These are phyloP conservation scores for Gymnoscelis rufifasciata DNA, from an alignment of 2,888 invertebrate species.

Conservation along the genomic window DNA sequence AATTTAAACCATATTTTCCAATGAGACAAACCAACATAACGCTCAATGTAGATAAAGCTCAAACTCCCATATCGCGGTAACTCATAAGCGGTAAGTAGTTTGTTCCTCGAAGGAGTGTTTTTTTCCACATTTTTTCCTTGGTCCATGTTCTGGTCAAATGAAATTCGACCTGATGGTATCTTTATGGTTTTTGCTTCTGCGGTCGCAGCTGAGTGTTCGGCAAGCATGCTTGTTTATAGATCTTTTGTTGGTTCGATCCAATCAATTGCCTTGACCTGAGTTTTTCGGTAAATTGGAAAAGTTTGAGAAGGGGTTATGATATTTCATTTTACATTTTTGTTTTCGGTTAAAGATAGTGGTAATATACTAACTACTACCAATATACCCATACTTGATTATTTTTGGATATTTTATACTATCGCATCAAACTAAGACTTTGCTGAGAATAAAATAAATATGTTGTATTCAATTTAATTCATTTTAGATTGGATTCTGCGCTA, in stretches of 20 bases:
- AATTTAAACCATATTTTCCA: not conserved
- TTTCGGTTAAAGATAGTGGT: too few relatives aligned
- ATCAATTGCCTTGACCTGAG: too few relatives aligned
- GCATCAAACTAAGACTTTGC: too few relatives aligned
- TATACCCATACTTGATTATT: too few relatives aligned
- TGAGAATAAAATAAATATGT: too few relatives aligned
- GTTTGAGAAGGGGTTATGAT: too few relatives aligned
- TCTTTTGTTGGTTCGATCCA: slow-evolving; percentile 33
- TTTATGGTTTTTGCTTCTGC: slow-evolving; percentile 68
- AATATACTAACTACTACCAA: too few relatives aligned
- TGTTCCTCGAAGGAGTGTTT: slow-evolving; percentile 55
- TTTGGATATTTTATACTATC: too few relatives aligned
- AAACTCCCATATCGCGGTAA: slow-evolving; percentile 44
- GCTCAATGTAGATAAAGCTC: not conserved
- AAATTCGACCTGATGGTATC: slow-evolving; percentile 77
- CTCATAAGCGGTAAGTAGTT: slow-evolving; percentile 62
- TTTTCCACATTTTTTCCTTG: slow-evolving; percentile 54
- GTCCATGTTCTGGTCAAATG: slow-evolving; percentile 59
- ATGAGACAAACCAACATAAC: not conserved
- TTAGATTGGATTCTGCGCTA: too few relatives aligned
- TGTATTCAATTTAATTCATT: too few relatives aligned
- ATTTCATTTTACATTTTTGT: too few relatives aligned
- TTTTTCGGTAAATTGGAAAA: too few relatives aligned
- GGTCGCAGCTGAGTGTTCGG: slow-evolving; percentile 66
- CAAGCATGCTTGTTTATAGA: slow-evolving; percentile 51